Percentiles rank a stretch among this genome's conserved stretches.
phyloP scores from a whole-genome alignment of 2,797 vertebrate species.

The Coilia nasus region DNA sequence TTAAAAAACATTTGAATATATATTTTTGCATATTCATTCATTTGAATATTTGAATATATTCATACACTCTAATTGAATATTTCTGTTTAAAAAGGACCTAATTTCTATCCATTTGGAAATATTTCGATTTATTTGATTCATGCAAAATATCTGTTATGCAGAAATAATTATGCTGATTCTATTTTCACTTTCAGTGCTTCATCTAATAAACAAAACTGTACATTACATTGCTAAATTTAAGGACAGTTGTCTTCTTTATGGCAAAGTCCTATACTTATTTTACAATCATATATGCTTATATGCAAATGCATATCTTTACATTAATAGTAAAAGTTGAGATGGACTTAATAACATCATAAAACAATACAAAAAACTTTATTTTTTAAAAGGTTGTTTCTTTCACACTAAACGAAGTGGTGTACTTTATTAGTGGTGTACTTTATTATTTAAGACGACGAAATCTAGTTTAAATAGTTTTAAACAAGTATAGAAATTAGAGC shows the following conservation, averaged over 20 bases:
- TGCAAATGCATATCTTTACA: constrained; percentile 7
- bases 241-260: neutral
- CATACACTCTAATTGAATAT: neutral
- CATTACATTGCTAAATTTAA: neutral
- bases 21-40: neutral
- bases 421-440: neutral
- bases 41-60: constrained; percentile 5
- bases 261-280: neutral
- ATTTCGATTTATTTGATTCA: neutral
- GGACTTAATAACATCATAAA: too few relatives aligned
- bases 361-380: too few relatives aligned
- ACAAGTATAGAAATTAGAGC: neutral
- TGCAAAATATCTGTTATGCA: neutral
- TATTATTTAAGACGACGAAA: neutral
- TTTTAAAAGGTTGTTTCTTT: too few relatives aligned
- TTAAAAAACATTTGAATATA: constrained; percentile 56
- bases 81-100: neutral
- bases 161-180: neutral
- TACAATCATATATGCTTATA: neutral
- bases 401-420: too few relatives aligned
- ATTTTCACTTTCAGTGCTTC: neutral
- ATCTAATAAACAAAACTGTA: neutral
- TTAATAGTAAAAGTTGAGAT: neutral
- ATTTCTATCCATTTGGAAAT: neutral
- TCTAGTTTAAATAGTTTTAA: neutral